Conservation (phyloP, 2,113 vertebrate genomes). For the Oncorhynchus masou region DNA sequence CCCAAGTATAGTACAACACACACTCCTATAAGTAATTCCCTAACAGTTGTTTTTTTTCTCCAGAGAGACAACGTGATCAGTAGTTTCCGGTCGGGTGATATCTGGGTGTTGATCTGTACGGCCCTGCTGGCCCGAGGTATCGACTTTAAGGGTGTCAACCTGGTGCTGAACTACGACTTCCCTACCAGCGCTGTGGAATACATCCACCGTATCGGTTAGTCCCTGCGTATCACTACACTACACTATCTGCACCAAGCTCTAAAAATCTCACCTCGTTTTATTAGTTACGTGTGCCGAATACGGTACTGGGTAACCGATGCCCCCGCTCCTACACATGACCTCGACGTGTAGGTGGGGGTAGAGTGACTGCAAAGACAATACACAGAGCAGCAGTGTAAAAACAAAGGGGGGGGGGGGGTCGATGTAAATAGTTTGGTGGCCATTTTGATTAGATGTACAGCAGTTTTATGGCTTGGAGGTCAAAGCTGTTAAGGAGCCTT, state of each 20-base stretch:
- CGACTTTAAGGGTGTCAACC: slow-evolving; percentile 95
- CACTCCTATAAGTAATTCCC: neutral
- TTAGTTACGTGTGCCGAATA: too few relatives aligned
- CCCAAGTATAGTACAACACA: too few relatives aligned
- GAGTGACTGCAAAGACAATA: too few relatives aligned
- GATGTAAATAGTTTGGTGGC: too few relatives aligned
- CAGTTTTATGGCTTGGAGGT: too few relatives aligned
- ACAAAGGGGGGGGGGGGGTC: fast-evolving
- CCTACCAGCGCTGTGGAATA: slow-evolving; percentile 93
- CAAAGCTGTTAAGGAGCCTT: too few relatives aligned
- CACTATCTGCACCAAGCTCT: neutral
- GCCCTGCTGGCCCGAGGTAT: slow-evolving; percentile 92
- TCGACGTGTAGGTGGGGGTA: too few relatives aligned
- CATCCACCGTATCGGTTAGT: slow-evolving; percentile 93
- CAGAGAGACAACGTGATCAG: slow-evolving; percentile 90
- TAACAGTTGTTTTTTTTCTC: neutral
- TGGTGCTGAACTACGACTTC: slow-evolving; percentile 95
- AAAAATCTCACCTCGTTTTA: too few relatives aligned
- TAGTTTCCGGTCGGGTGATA: slow-evolving; percentile 92
- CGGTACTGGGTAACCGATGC: too few relatives aligned
- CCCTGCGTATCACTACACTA: neutral
- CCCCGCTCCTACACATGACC: too few relatives aligned
- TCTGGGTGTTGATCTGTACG: slow-evolving; percentile 97
- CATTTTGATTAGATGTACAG: too few relatives aligned
- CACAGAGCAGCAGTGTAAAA: too few relatives aligned